phyloP scores from a whole-genome alignment of 2,113 vertebrate genomes.

The Leptosomus discolor region DNA sequence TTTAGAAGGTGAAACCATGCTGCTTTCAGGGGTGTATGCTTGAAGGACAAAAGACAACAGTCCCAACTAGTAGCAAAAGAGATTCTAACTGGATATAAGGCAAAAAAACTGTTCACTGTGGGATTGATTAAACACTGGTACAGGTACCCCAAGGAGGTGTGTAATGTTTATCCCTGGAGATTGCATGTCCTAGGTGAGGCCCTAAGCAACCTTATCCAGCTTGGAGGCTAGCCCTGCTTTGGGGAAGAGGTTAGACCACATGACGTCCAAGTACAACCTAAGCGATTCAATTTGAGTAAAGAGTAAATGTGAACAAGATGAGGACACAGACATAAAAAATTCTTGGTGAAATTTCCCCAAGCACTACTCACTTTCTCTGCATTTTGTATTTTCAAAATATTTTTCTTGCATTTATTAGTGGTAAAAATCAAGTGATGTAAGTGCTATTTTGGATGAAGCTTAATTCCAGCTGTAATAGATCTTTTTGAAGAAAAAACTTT shows the following conservation, averaged over 20 bases:
- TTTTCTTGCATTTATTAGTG: not conserved
- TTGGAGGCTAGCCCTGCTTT: not conserved
- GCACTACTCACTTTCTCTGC: not conserved
- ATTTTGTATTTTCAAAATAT: not conserved
- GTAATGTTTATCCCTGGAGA: not conserved
- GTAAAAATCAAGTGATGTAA: not conserved
- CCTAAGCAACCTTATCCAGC: not conserved
- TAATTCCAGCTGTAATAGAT: not conserved
- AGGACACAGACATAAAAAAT: not conserved
- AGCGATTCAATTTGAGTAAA: not conserved
- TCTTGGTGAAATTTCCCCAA: not conserved
- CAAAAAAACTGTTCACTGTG: accelerated
- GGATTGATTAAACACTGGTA: not conserved
- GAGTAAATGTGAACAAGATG: not conserved
- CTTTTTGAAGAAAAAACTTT: not conserved
- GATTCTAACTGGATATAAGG: not conserved
- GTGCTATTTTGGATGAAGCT: not conserved
- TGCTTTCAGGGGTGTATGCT: not conserved
- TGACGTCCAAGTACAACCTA: not conserved
- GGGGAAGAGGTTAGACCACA: not conserved
- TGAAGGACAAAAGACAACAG: not conserved
- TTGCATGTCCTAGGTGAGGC: not conserved
- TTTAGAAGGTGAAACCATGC: not conserved
- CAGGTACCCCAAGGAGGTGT: not conserved
- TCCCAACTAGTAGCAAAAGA: not conserved